Percentiles rank a stretch among this genome's conserved stretches.
Conservation (phyloP, 2,797 vertebrate species). For the Cottoperca gobio region DNA sequence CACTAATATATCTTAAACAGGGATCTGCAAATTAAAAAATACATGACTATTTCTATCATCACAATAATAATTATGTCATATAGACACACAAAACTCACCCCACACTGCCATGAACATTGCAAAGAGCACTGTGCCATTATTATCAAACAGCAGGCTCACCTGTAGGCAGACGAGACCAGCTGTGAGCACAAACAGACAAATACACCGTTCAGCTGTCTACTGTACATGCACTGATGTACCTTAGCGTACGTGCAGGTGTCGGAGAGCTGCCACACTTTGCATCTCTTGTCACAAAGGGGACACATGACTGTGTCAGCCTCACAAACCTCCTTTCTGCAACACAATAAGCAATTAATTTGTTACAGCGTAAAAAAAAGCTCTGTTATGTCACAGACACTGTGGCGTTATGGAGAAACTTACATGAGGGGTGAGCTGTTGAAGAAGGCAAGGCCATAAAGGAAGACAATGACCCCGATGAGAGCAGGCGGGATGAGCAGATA, state of each 20-base stretch:
- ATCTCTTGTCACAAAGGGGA: constrained; percentile 91
- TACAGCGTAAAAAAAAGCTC: not conserved
- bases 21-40: constrained; percentile 9
- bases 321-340: constrained; percentile 92
- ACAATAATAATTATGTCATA: not conserved
- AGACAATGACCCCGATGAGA: constrained; percentile 80
- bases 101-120: constrained; percentile 96
- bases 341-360: constrained; percentile 19
- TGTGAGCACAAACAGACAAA: constrained; percentile 15
- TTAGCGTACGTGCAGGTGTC: constrained; percentile 94
- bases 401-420: constrained; percentile 77
- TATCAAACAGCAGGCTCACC: constrained; percentile 95
- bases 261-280: constrained; percentile 89
- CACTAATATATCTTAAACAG: not conserved
- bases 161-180: constrained; percentile 63
- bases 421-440: constrained; percentile 90
- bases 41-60: not conserved
- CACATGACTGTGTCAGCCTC: constrained; percentile 89
- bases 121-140: constrained; percentile 92
- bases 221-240: constrained; percentile 76
- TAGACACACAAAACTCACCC: constrained; percentile 88
- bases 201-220: not conserved
- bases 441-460: constrained; percentile 87
- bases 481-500: constrained; percentile 88
- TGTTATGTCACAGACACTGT: not conserved